A percentile compares a stretch with the other conserved stretches of the same genome.
Conservation (phyloP, 2,888 invertebrate genomes). For the Oxytorus armatus region DNA sequence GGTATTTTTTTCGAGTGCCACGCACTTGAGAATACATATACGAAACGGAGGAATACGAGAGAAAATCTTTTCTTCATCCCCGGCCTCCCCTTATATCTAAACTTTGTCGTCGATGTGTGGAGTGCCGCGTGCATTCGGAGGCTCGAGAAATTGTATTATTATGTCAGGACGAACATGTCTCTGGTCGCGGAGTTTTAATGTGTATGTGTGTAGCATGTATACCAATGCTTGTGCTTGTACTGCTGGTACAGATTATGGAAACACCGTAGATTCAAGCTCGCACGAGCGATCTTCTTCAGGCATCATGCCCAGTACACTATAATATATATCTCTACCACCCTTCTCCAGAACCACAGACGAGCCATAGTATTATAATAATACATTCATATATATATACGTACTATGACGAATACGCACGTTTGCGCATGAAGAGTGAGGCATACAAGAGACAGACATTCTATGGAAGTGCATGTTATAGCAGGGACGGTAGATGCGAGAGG, state of each 20-base stretch:
- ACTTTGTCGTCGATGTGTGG: constrained; percentile 34
- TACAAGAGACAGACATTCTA: constrained; percentile 33
- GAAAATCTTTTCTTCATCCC: constrained; percentile 33
- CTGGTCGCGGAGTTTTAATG: constrained; percentile 39
- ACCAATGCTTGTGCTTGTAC: constrained; percentile 24
- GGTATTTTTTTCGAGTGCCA: constrained; percentile 67
- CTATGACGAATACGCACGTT: constrained; percentile 37
- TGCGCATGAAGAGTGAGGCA: constrained; percentile 30
- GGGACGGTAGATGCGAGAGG: constrained; percentile 31
- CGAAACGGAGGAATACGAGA: constrained; percentile 25
- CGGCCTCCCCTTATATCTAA: neutral
- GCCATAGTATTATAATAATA: constrained; percentile 39
- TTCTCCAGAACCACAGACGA: constrained; percentile 18
- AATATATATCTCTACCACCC: constrained; percentile 23
- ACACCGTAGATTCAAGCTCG: constrained; percentile 73
- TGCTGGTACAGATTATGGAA: constrained; percentile 77
- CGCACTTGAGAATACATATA: constrained; percentile 26
- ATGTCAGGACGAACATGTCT: constrained; percentile 65
- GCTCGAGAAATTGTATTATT: constrained; percentile 65
- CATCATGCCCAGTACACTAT: neutral
- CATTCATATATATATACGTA: too few relatives aligned
- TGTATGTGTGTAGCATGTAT: neutral
- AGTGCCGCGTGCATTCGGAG: neutral
- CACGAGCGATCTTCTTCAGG: constrained; percentile 48
- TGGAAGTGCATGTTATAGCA: constrained; percentile 18